Base-by-base conservation (phyloP, 2,888 invertebrate genomes). In the Lasius platythorax region DNA sequence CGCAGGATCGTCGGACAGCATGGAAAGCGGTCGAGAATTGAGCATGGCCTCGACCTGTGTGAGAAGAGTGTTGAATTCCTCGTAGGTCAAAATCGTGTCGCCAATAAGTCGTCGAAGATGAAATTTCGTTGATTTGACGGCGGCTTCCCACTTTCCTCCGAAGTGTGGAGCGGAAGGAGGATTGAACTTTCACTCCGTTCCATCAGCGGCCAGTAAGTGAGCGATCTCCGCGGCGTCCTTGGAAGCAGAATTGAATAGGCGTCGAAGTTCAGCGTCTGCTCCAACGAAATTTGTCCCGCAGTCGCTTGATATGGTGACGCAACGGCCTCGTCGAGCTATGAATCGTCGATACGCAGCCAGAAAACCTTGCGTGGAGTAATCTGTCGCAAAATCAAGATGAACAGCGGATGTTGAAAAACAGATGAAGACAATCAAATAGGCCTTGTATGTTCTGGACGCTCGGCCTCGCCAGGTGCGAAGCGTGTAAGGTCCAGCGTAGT, bases 241-340 rank as follows among this genome's bases (percentile, higher is more conserved):
- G 15, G 40, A 68, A 1, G 46, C 6, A 3, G 66, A 30, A 3
- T 43, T 6, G 11, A 40, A 46, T 3, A 68, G 12, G 0, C 11
- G 11, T 18, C 46, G 40, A 1, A 68, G 15, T 9, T 68, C 68
- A 18, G 40, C 46, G 46, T 43, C 28, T 2, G 68, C 68, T 9
- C 46, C 68, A 8, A 68, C 68, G 23, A 68, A n/a, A 23, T 68
- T 68, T 2, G 68, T 68, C 2, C 46, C 43, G 46, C n/a, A 68
- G 8, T 43, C 68, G 46, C 46, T 46, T 11, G 68, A n/a, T 12
- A 43, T 0, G 3, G 6, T 43, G 43, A n/a, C n/a, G 1, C 56
- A 56, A 4, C 18, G 1, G 2, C 68, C 43, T 12, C 68, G 68
- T 18, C 68, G 68, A 5, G 15, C 28, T 3, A 8, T n/a, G 43